Conservation (phyloP, 2,797 vertebrate species). For the Acrocephalus scirpaceus region DNA sequence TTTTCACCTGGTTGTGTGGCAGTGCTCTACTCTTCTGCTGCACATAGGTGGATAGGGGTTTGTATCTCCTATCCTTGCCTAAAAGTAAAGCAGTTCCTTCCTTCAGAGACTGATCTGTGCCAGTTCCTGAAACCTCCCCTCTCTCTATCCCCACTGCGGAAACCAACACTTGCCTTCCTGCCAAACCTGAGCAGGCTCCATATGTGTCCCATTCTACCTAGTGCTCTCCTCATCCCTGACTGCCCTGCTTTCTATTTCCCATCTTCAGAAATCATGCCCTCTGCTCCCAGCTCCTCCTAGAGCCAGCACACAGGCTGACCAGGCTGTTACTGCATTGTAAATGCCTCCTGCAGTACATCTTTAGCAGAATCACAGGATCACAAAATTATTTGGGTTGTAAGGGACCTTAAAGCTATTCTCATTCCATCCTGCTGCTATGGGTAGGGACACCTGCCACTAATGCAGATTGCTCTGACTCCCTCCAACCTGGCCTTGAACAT, state of each 20-base stretch:
- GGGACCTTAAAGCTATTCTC: background rate
- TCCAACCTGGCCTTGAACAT: background rate
- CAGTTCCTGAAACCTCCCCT: background rate
- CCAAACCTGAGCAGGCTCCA: background rate
- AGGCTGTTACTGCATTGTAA: background rate
- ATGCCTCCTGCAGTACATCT: background rate
- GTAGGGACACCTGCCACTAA: background rate
- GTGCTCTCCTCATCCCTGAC: background rate
- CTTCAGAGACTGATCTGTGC: background rate
- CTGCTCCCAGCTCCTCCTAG: background rate
- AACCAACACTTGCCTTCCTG: background rate
- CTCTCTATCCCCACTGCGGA: background rate
- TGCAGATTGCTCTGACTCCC: background rate
- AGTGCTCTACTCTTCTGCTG: background rate
- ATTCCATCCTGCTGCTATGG: background rate
- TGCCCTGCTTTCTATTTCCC: background rate
- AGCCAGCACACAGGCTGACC: background rate
- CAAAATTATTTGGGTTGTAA: background rate
- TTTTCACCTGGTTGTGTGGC: background rate
- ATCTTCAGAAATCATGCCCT: background rate
- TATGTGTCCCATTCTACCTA: background rate
- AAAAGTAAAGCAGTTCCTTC: background rate
- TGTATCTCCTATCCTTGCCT: background rate
- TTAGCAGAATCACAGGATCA: background rate
- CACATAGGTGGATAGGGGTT: fast-evolving